A percentile compares a stretch with the other conserved stretches of the same genome.
phyloP scores from a whole-genome alignment of 2,797 vertebrate species.

The Ataeniobius toweri region DNA sequence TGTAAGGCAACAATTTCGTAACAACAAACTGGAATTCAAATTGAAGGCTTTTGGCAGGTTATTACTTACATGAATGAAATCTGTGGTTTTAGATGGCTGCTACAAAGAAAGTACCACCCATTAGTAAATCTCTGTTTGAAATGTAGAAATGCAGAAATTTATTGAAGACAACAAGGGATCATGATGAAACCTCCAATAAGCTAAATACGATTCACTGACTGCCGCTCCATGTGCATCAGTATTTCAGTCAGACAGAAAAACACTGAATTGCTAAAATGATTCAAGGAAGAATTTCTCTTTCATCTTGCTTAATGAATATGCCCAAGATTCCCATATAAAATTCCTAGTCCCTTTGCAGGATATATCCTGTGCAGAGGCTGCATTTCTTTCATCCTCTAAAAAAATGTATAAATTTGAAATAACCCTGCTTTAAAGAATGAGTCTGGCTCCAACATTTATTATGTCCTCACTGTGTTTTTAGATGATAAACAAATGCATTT shows the following conservation, averaged over 20 bases:
- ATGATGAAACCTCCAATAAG: slow-evolving; percentile 31
- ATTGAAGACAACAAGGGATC: slow-evolving; percentile 39
- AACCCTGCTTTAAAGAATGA: slow-evolving; percentile 2
- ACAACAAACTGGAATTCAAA: slow-evolving; percentile 37
- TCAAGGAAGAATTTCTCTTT: slow-evolving; percentile 19
- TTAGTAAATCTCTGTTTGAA: slow-evolving; percentile 37
- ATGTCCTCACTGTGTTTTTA: background rate
- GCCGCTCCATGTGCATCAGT: background rate
- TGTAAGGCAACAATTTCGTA: slow-evolving; percentile 13
- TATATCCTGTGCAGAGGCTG: background rate
- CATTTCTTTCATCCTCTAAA: background rate
- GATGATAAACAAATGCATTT: slow-evolving; percentile 6
- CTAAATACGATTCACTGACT: slow-evolving; percentile 25
- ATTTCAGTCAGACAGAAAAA: slow-evolving; percentile 21
- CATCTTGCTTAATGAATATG: slow-evolving; percentile 31
- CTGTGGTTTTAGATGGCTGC: slow-evolving; percentile 36
- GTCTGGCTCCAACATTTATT: background rate
- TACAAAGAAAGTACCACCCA: slow-evolving; percentile 32
- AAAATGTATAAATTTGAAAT: background rate
- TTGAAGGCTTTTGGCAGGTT: slow-evolving; percentile 45
- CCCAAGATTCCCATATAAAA: slow-evolving; percentile 22
- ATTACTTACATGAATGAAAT: slow-evolving; percentile 49
- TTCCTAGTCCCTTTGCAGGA: background rate
- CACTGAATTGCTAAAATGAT: slow-evolving; percentile 11
- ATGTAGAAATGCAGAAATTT: slow-evolving; percentile 30